Base-by-base conservation (phyloP, 2,113 vertebrate genomes). In the Clarias gariepinus region DNA sequence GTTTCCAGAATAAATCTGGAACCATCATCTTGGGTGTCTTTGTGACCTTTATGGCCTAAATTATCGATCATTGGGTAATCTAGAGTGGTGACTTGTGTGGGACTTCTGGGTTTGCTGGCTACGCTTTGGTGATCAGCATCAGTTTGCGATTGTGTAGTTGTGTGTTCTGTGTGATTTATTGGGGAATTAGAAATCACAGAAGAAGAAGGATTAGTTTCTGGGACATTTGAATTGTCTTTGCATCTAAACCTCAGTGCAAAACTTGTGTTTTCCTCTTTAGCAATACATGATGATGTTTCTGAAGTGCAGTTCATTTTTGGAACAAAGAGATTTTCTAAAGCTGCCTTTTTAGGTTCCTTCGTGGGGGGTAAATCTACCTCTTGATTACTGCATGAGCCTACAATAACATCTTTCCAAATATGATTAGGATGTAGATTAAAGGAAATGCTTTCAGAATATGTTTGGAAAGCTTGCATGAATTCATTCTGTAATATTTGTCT, bases 301-400 rank as follows among this genome's bases (percentile, higher is more conserved):
- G 57, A 76, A 63, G 64, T 36, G 41, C 18, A 55, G 68, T 47
- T 63, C 2, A 47, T 66, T 25, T 74, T 36, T 55, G 36, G 58
- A 53, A 41, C 30, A 52, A 19, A 55, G 0, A 13, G 6, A 13
- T 76, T 87, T 82, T 87, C 41, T 55, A 13, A 82, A 18, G 11
- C 41, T 0, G 76, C 74, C 36, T 80, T 53, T 77, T 66, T 61
- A 52, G 30, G 77, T 60, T 58, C 33, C 85, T 82, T 82, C 47
- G 79, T 57, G 71, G 36, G 36, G 57, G 47, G 25, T 23, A 53
- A 33, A 80, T 58, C 12, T 52, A n/a, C 41, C 8, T 88, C 25
- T 53, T 84, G 53, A 74, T 61, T 55, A 79, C 83, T 89, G 13
- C 23, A n/a, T 30, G 68, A 76, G 60, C 88, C 82, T 84, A 88